A percentile compares a stretch with the other conserved stretches of the same genome.
phyloP scores from a whole-genome alignment of 2,797 vertebrate genomes.

The Tenualosa ilisha region DNA sequence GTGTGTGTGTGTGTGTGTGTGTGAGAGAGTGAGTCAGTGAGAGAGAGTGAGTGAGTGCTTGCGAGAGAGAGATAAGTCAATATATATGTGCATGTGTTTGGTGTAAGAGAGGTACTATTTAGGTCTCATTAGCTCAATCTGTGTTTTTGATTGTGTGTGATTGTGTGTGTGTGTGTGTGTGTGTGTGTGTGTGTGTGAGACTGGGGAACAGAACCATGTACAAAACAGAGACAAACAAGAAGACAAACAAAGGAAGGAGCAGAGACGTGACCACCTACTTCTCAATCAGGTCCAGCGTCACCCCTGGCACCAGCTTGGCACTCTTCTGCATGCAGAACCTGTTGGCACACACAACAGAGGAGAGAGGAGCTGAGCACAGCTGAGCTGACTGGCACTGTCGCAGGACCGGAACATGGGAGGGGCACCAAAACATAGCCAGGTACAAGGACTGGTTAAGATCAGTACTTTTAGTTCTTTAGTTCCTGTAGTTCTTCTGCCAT shows the following conservation, averaged over 20 bases:
- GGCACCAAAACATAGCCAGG: neutral
- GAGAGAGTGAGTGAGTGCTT: too few relatives aligned
- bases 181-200: neutral
- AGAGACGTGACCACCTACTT: conserved; percentile 83
- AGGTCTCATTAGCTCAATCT: too few relatives aligned
- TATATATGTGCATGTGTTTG: too few relatives aligned
- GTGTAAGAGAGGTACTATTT: too few relatives aligned
- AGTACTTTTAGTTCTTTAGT: neutral
- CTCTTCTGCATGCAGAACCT: conserved; percentile 99
- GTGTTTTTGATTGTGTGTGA: neutral
- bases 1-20: too few relatives aligned
- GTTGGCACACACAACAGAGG: conserved; percentile 37
- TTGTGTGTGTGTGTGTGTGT: neutral
- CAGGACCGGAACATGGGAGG: neutral
- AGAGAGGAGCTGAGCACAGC: neutral
- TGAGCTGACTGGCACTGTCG: neutral
- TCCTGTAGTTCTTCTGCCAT: neutral
- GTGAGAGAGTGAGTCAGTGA: too few relatives aligned
- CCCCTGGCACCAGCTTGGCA: conserved; percentile 93
- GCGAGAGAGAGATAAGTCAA: too few relatives aligned
- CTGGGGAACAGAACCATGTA: neutral
- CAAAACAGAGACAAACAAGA: neutral
- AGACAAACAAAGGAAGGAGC: neutral
- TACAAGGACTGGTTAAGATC: neutral
- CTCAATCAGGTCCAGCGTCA: conserved; percentile 97